Base-by-base conservation (phyloP, 2,797 vertebrate genomes). In the Epinephelus coioides region DNA sequence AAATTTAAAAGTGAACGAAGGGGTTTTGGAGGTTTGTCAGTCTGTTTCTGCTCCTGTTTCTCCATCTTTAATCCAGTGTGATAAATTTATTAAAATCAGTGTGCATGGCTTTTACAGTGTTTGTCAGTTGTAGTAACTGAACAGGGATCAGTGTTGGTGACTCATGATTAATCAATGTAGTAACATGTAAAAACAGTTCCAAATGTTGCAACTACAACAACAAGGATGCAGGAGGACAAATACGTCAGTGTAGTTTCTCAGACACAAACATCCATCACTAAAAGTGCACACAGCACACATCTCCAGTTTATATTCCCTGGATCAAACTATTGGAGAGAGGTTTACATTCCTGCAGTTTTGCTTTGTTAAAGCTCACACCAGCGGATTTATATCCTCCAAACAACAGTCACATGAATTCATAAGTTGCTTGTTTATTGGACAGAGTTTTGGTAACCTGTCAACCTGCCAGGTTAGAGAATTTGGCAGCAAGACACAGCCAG, bases 371-470 rank as follows among this genome's bases (percentile, higher is more conserved):
- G 50, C n/a, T 76, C 55, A 53, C 57, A 55, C 27, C 10, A 3
- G 44, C 21, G 30, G 38, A 79, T 30, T 44, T 43, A n/a, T 7
- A 56, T 64, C 19, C 17, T 68, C 55, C 40, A 65, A 89, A 78
- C 81, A 71, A 61, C 75, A 66, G 53, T 76, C 10, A 2, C 66
- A 74, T 73, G 67, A 61, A 60, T 54, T 78, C 44, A 63, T 40
- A 66, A 63, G 69, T 59, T 74, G 71, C 46, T 81, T 81, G 43
- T 82, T 78, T 80, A 59, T 75, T 77, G 86, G 68, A 43, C 27
- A 10, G 61, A 5, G 54, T 30, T 6, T 53, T 34, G 34, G 19
- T 3, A 49, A 63, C 53, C 51, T 57, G 73, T 69, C 77, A n/a
- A 3, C 46, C 25, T 44, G 85, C 80, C 82, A 80, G 67, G 44